Percentiles rank a stretch among this genome's conserved stretches.
These are phyloP conservation scores for Phoenicopterus ruber DNA, from an alignment of 2,113 vertebrate genomes.

Conservation along the genomic window DNA sequence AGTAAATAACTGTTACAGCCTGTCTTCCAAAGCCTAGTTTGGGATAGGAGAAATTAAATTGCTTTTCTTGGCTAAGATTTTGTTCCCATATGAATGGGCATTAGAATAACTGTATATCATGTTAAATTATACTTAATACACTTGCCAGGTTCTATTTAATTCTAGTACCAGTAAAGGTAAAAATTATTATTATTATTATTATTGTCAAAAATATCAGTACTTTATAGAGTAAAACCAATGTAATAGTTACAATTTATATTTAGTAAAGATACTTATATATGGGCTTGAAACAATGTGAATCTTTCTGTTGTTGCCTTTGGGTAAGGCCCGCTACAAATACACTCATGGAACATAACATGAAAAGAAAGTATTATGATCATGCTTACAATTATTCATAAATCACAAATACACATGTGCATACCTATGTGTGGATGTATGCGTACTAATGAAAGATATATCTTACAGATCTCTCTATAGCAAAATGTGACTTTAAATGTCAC, in stretches of 20 bases:
- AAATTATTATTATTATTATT: not conserved
- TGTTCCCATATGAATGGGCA: constrained; percentile 39
- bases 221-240: not conserved
- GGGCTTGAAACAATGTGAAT: not conserved
- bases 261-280: not conserved
- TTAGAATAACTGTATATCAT: constrained; percentile 50
- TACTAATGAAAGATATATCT: not conserved
- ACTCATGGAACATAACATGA: not conserved
- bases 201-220: not conserved
- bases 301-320: not conserved
- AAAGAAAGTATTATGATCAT: not conserved
- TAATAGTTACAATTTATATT: not conserved
- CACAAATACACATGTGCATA: not conserved
- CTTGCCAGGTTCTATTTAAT: constrained; percentile 37
- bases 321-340: not conserved
- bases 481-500: not conserved
- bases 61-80: constrained; percentile 49
- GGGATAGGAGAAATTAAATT: not conserved
- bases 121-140: constrained; percentile 53
- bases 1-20: not conserved
- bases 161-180: constrained; percentile 21
- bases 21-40: not conserved
- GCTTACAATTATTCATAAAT: not conserved
- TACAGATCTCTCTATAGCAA: not conserved
- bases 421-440: not conserved